These are phyloP conservation scores for Agapornis roseicollis DNA, from an alignment of 2,113 vertebrate genomes.

Conservation along the genomic window DNA sequence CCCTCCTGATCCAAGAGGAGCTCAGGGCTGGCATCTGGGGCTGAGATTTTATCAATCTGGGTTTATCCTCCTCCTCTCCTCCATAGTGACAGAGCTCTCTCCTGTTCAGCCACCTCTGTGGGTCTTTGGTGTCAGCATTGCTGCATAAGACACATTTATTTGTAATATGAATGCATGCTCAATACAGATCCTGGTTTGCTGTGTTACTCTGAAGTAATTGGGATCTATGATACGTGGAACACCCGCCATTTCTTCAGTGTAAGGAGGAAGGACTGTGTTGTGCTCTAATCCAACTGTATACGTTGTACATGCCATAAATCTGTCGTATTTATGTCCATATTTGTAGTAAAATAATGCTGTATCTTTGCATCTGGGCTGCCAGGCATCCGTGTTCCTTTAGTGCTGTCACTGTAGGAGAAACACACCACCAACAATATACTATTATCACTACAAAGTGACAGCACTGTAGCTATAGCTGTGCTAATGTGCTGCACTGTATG, in stretches of 20 bases:
- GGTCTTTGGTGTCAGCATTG: not conserved
- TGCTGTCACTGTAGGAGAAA: not conserved
- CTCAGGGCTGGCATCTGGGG: not conserved
- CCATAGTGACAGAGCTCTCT: not conserved
- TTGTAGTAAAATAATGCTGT: not conserved
- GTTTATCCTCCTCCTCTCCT: not conserved
- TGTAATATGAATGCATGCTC: not conserved
- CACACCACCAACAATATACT: not conserved
- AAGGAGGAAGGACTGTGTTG: not conserved
- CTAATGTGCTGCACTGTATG: constrained; percentile 25
- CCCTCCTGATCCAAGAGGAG: not conserved
- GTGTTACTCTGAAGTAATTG: not conserved
- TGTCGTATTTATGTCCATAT: not conserved
- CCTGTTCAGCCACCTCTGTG: not conserved
- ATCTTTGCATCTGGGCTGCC: not conserved
- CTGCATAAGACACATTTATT: not conserved
- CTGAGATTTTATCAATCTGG: not conserved
- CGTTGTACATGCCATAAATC: not conserved
- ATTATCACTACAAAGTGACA: constrained; percentile 60
- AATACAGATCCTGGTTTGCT: not conserved
- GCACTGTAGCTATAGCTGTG: constrained; percentile 8
- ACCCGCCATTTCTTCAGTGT: not conserved
- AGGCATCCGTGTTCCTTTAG: not conserved
- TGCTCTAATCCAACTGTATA: not conserved
- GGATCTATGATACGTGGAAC: not conserved